Percentiles rank a stretch among this genome's conserved stretches.
phyloP scores from a whole-genome alignment of 2,797 vertebrate species.

The Synaphobranchus kaupii region DNA sequence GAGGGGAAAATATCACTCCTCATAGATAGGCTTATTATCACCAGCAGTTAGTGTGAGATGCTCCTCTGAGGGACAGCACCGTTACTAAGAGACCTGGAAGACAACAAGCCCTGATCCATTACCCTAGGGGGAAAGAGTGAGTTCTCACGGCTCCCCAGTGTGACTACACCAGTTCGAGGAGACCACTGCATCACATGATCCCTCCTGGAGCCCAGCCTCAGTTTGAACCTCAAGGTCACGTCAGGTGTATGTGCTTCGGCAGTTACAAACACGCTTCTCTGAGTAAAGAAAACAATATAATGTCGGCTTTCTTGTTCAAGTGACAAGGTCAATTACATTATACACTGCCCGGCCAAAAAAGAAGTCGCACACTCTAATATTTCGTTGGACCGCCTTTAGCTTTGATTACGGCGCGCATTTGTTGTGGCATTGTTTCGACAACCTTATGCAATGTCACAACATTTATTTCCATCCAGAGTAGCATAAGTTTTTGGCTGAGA shows the following conservation, averaged over 20 bases:
- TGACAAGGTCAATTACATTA: neutral
- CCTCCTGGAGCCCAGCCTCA: neutral
- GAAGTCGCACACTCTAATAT: too few relatives aligned
- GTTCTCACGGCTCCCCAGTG: constrained; percentile 33
- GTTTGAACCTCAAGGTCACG: neutral
- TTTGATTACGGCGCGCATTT: too few relatives aligned
- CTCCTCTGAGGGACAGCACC: constrained; percentile 62
- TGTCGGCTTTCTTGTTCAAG: neutral
- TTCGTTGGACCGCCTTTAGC: too few relatives aligned
- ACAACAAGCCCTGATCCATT: constrained; percentile 65
- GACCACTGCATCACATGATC: constrained; percentile 39
- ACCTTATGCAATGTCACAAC: too few relatives aligned
- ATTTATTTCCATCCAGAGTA: too few relatives aligned
- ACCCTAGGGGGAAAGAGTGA: constrained; percentile 54
- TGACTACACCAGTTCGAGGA: constrained; percentile 44
- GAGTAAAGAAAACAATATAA: neutral
- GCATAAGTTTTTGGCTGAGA: too few relatives aligned
- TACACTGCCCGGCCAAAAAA: too few relatives aligned
- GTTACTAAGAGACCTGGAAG: constrained; percentile 78
- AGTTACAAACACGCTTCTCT: neutral
- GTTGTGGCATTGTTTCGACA: too few relatives aligned
- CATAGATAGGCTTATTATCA: constrained; percentile 65
- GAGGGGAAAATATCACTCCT: constrained; percentile 42
- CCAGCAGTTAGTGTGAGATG: constrained; percentile 56
- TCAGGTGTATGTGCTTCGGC: neutral